Evolutionary conservation across 1,140 invertebrate genomes (phyloP).

Genomic region (Leptinotarsa defecta): DNA sequence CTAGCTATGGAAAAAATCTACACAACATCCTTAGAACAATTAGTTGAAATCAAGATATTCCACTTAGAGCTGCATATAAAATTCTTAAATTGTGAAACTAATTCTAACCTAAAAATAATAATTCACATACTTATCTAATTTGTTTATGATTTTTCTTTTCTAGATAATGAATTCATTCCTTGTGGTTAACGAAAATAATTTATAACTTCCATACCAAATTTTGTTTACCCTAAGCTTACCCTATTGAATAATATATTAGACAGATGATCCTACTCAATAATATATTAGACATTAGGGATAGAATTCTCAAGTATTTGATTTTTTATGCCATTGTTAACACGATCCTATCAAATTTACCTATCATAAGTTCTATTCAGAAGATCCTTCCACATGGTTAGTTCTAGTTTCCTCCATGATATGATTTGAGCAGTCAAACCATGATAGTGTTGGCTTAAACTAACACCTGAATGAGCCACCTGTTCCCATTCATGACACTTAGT

Average conservation of each 20-base stretch:
- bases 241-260: too few relatives aligned
- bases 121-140: neutral
- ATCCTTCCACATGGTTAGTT: constrained; percentile 85
- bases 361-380: constrained; percentile 69
- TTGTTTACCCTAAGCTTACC: neutral
- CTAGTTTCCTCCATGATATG: constrained; percentile 89
- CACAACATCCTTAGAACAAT: neutral
- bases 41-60: neutral
- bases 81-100: neutral
- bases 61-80: neutral
- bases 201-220: too few relatives aligned
- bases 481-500: constrained; percentile 90
- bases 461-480: constrained; percentile 82
- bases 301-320: neutral
- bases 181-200: too few relatives aligned
- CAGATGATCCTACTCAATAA: too few relatives aligned
- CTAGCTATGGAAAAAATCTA: neutral
- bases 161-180: too few relatives aligned
- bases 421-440: constrained; percentile 78
- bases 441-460: constrained; percentile 77
- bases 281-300: neutral
- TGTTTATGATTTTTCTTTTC: neutral
- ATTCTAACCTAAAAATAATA: neutral
- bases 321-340: neutral
- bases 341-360: constrained; percentile 40